Base-by-base conservation (phyloP, 2,113 vertebrate species). In the Rostratula benghalensis region DNA sequence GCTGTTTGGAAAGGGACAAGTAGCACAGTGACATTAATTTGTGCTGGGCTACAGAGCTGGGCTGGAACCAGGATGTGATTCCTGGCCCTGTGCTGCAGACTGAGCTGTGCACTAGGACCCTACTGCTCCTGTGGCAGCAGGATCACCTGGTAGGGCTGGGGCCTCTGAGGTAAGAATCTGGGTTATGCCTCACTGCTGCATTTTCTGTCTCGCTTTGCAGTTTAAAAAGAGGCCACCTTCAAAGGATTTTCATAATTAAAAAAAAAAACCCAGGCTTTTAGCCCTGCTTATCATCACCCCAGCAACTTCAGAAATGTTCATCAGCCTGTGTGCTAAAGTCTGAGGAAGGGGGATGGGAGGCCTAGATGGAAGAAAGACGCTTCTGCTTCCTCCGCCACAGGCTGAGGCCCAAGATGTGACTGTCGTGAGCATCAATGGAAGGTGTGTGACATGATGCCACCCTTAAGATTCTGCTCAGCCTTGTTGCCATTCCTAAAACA, bases 181-280 rank as follows among this genome's bases (percentile, higher is more conserved):
- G 94, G 95, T 96, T 96, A 93, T 25, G 89, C 61, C 81, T 95
- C 79, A 27, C 64, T 87, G 94, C 86, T 83, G 89, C 51, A n/a
- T 84, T 89, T 93, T 89, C 74, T 89, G 56, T 75, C 95, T 95
- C 5, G 4, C 94, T 94, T 84, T 91, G 89, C 93, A 93, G 87
- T 91, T 93, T 89, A 48, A 95, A 95, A 97, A 53, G 65, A 97
- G 93, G 95, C 84, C 96, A 95, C 96, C 94, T 96, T 97, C 95
- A 96, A 96, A 95, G 93, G 91, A 76, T 95, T 95, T 82, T 95
- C 48, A 53, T 96, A 92, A 95, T 94, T 94, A 78, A 77, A 89
- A 91, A 77, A 89, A 91, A 81, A 53, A 3, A 30, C 0, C 18
- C 77, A 84, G 48, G 53, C 91, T 96, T 87, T 83, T 77, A 89